Evolutionary conservation across 2,797 vertebrate genomes (phyloP).

Genomic region (Poecile montanus): DNA sequence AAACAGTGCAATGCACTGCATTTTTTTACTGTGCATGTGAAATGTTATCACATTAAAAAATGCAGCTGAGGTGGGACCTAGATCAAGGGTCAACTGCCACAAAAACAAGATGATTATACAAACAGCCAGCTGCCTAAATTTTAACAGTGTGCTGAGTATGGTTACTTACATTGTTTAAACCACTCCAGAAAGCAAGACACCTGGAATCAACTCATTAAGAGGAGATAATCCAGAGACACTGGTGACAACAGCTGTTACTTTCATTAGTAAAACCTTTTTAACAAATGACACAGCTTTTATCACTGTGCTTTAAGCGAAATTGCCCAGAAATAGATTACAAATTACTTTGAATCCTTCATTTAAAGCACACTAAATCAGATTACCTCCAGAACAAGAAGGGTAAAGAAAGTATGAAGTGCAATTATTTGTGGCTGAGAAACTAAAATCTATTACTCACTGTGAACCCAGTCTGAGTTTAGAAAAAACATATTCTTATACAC

Average conservation of each 20-base stretch:
- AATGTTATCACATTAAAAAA: neutral
- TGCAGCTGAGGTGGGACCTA: neutral
- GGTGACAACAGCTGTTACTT: neutral
- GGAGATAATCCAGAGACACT: neutral
- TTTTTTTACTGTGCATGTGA: neutral
- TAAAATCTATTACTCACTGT: neutral
- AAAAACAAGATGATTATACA: neutral
- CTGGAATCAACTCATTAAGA: neutral
- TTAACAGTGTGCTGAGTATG: neutral
- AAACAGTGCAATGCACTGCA: neutral
- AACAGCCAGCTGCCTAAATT: conserved; percentile 2
- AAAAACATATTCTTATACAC: neutral
- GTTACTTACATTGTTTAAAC: neutral
- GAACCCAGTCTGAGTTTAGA: neutral
- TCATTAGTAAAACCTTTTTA: neutral
- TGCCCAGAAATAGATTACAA: neutral
- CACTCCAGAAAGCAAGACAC: neutral
- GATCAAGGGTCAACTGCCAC: neutral
- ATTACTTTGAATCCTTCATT: neutral
- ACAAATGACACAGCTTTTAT: neutral
- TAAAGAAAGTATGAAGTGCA: neutral
- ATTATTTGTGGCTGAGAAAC: neutral
- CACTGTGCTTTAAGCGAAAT: neutral
- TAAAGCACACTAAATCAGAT: neutral
- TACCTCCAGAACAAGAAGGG: neutral